These are phyloP conservation scores for Wiebesia pumilae DNA, from an alignment of 1,140 invertebrate genomes.

Conservation along the genomic window DNA sequence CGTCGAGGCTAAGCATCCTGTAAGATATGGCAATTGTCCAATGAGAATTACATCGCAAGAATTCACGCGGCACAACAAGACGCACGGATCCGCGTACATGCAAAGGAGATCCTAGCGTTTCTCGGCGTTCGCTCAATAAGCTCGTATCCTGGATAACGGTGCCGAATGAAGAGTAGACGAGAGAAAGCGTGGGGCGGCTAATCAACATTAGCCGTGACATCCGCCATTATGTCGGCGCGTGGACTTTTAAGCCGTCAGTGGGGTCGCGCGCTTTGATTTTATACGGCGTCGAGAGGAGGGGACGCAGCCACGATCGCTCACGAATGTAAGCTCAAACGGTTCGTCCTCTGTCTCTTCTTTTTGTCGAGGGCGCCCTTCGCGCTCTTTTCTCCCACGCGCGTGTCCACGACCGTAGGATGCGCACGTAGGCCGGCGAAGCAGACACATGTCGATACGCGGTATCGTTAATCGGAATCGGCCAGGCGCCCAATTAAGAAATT, in stretches of 20 bases:
- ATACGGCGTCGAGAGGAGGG: background rate
- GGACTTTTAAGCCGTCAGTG: slow-evolving; percentile 43
- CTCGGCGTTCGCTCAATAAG: slow-evolving; percentile 39
- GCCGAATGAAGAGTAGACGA: no score
- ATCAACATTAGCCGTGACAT: slow-evolving; percentile 53
- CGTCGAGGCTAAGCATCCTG: no score
- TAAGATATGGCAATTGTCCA: background rate
- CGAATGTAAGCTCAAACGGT: background rate
- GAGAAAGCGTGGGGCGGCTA: slow-evolving; percentile 12
- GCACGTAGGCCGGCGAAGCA: background rate
- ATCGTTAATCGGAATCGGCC: slow-evolving; percentile 42
- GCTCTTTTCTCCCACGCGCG: slow-evolving; percentile 29
- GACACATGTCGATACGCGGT: background rate
- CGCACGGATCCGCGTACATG: background rate
- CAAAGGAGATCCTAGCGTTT: no score
- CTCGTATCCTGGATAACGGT: slow-evolving; percentile 46
- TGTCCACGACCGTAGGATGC: background rate
- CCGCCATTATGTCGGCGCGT: slow-evolving; percentile 52
- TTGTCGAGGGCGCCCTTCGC: background rate
- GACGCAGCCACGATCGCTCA: background rate
- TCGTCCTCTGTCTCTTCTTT: background rate
- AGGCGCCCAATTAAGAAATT: slow-evolving; percentile 63
- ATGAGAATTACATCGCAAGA: no score
- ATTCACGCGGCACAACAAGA: background rate
- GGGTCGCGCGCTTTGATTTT: background rate